phyloP scores from a whole-genome alignment of 1,140 invertebrate genomes.

The Trichoplusia ni region DNA sequence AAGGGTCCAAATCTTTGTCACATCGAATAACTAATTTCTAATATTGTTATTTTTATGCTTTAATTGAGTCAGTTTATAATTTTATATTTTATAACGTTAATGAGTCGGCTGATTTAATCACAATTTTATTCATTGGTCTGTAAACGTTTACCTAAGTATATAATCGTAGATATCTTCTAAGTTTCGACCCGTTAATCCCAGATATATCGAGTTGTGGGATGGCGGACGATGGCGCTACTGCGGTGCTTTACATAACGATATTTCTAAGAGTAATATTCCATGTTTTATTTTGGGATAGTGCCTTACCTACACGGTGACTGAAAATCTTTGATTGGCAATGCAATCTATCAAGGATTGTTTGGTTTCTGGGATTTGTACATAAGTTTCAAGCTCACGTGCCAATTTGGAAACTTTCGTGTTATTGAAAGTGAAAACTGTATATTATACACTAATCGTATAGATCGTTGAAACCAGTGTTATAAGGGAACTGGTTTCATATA shows the following conservation, averaged over 20 bases:
- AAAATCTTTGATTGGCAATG: conserved; percentile 14
- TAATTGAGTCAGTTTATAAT: conserved; percentile 22
- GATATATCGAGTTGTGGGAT: conserved; percentile 55
- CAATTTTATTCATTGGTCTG: conserved; percentile 23
- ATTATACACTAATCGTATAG: conserved; percentile 9
- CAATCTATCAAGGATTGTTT: conserved; percentile 24
- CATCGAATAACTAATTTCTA: conserved; percentile 18
- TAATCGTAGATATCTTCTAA: conserved; percentile 27
- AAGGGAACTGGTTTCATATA: conserved; percentile 7
- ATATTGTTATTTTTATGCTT: conserved; percentile 21
- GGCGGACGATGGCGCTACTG: conserved; percentile 57
- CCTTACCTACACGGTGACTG: conserved; percentile 14
- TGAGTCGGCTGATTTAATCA: conserved; percentile 8
- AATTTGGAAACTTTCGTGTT: conserved; percentile 31
- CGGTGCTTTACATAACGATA: conserved; percentile 20
- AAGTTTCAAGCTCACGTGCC: conserved; percentile 54
- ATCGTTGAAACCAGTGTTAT: conserved; percentile 50
- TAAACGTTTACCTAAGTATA: conserved; percentile 24
- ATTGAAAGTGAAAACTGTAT: conserved; percentile 1
- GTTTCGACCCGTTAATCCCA: conserved; percentile 61
- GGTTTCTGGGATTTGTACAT: conserved; percentile 47
- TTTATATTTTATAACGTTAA: conserved; percentile 17
- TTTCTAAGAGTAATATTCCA: conserved; percentile 18
- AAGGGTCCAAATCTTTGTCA: conserved; percentile 26
- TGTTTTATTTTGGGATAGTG: conserved; percentile 2